Percentiles rank a stretch among this genome's conserved stretches.
phyloP scores from a whole-genome alignment of 23 tunicate genomes.

The Styela plicata region DNA sequence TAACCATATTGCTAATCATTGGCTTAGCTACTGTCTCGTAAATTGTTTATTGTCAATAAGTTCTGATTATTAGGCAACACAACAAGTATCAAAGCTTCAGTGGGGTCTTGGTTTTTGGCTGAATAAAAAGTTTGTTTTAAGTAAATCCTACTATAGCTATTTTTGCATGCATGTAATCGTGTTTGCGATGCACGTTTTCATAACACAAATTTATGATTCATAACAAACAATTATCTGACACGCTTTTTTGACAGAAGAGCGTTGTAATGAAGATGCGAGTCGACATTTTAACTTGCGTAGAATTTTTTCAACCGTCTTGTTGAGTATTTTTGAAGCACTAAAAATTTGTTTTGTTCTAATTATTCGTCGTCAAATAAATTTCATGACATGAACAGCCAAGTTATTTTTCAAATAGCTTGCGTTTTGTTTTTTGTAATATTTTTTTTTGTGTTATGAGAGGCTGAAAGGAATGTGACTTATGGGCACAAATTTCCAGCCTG shows the following conservation, averaged over 20 bases:
- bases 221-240: conserved; percentile 28
- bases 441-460: background rate
- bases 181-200: conserved; percentile 32
- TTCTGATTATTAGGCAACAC: conserved; percentile 4
- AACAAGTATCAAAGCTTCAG: background rate
- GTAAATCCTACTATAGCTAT: conserved; percentile 16
- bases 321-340: too few relatives aligned
- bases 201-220: conserved; percentile 17
- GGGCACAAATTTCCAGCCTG: conserved; percentile 25
- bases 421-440: background rate
- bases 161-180: conserved; percentile 36
- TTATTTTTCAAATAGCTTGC: background rate
- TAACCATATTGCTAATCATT: conserved; percentile 5
- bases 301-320: too few relatives aligned
- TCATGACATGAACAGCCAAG: background rate
- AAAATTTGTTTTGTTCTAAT: too few relatives aligned
- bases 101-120: conserved; percentile 31
- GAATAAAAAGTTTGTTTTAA: conserved; percentile 22
- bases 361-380: conserved; percentile 11
- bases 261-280: too few relatives aligned
- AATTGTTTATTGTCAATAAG: conserved; percentile 42
- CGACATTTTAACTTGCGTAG: too few relatives aligned
- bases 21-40: conserved; percentile 17
- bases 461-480: conserved; percentile 28
- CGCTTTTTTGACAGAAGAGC: background rate